phyloP scores from a whole-genome alignment of 1,140 invertebrate genomes.

The Megalopta genalis region DNA sequence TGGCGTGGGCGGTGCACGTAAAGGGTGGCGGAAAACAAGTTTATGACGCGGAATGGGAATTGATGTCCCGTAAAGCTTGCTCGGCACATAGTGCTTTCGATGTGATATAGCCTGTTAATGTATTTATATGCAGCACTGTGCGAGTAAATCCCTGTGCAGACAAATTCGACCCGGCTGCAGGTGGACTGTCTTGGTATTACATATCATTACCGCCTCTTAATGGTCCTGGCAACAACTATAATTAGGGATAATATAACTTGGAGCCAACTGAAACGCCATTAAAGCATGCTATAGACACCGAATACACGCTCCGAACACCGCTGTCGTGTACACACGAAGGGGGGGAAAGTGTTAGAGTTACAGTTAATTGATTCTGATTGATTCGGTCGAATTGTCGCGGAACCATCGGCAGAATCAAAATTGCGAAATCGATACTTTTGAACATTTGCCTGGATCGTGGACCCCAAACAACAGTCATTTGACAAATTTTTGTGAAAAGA shows the following conservation, averaged over 20 bases:
- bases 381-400: too few species aligned
- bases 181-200: neutral
- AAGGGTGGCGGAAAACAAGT: conserved; percentile 62
- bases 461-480: too few species aligned
- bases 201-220: conserved; percentile 1
- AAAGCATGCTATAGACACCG: neutral
- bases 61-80: conserved; percentile 61
- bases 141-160: neutral
- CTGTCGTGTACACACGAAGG: too few species aligned
- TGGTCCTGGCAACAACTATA: conserved; percentile 3
- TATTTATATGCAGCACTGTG: neutral
- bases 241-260: conserved; percentile 1
- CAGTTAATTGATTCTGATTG: too few species aligned
- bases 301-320: neutral
- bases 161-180: neutral
- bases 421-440: too few species aligned
- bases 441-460: too few species aligned
- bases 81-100: neutral
- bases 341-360: too few species aligned
- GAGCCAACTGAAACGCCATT: neutral
- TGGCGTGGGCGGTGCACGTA: neutral
- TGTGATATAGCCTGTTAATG: conserved; percentile 4
- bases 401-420: too few species aligned
- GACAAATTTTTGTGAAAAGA: too few species aligned
- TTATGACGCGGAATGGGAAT: conserved; percentile 69